Conservation (phyloP, 2,888 invertebrate genomes). For the Girardia tigrina region DNA sequence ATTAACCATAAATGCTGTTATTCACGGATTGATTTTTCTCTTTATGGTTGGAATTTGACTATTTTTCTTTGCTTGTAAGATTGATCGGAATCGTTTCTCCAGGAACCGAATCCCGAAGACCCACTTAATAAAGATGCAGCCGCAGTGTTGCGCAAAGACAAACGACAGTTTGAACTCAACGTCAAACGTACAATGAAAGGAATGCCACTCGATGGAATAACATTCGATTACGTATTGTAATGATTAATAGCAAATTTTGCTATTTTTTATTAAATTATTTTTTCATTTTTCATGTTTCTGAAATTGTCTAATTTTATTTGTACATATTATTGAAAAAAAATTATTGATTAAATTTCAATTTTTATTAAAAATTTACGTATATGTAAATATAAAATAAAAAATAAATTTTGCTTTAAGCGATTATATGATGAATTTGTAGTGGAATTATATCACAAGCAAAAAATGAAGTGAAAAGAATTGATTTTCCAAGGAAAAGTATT, state of each 20-base stretch:
- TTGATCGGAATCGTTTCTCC: neutral
- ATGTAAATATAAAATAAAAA: too few relatives aligned
- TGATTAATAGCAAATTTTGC: slow-evolving; percentile 1
- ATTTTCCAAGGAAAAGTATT: too few relatives aligned
- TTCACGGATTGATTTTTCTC: slow-evolving; percentile 88
- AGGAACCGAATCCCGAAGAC: slow-evolving; percentile 95
- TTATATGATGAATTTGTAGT: too few relatives aligned
- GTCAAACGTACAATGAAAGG: slow-evolving; percentile 28
- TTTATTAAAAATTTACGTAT: too few relatives aligned
- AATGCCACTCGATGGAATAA: slow-evolving; percentile 13
- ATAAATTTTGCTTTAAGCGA: too few relatives aligned
- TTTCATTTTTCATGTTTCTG: slow-evolving; percentile 10
- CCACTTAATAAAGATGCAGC: slow-evolving; percentile 95
- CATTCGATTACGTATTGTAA: slow-evolving; percentile 24
- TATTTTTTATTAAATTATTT: neutral
- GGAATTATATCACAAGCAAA: too few relatives aligned
- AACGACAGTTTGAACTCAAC: slow-evolving; percentile 28
- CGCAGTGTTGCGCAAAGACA: slow-evolving; percentile 81
- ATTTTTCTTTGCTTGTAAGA: neutral
- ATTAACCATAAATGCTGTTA: slow-evolving; percentile 86
- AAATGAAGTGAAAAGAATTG: too few relatives aligned
- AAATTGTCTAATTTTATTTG: too few relatives aligned
- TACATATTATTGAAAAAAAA: too few relatives aligned
- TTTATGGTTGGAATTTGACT: slow-evolving; percentile 66
- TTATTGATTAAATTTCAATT: too few relatives aligned